These are phyloP conservation scores for Dendrocincla fuliginosa DNA, from an alignment of 2,797 vertebrate species.

Conservation along the genomic window DNA sequence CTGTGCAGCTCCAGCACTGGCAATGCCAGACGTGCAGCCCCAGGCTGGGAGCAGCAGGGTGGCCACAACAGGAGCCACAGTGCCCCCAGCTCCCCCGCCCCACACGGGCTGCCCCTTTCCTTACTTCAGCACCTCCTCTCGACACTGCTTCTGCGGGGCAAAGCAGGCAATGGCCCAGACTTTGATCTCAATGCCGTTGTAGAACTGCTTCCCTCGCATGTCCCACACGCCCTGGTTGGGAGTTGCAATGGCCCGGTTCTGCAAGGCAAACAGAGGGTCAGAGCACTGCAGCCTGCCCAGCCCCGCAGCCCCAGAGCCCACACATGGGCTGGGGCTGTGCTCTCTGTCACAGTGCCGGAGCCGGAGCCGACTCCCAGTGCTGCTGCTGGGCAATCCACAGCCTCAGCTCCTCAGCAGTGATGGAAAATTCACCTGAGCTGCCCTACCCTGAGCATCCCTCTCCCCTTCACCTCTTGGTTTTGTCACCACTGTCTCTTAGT, in stretches of 20 bases:
- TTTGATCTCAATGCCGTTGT: conserved; percentile 99
- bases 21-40: accelerated
- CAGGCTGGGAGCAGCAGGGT: neutral
- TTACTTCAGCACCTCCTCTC: conserved; percentile 99
- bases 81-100: neutral
- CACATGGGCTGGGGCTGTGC: accelerated
- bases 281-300: conserved; percentile 5
- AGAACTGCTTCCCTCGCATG: conserved; percentile 99
- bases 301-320: neutral
- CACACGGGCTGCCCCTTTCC: conserved; percentile 45
- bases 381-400: neutral
- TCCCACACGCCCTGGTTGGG: conserved; percentile 99
- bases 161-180: conserved; percentile 99
- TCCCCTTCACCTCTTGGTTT: neutral
- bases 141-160: conserved; percentile 98
- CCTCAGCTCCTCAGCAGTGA: neutral
- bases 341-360: neutral
- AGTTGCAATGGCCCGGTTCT: conserved; percentile 98
- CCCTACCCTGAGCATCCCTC: neutral
- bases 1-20: neutral
- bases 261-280: conserved; percentile 61
- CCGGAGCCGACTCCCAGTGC: neutral
- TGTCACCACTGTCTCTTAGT: neutral
- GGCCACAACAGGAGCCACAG: accelerated
- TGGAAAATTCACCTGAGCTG: neutral